Conservation (phyloP, 2,888 invertebrate species). For the Ferdinandea cuprea region DNA sequence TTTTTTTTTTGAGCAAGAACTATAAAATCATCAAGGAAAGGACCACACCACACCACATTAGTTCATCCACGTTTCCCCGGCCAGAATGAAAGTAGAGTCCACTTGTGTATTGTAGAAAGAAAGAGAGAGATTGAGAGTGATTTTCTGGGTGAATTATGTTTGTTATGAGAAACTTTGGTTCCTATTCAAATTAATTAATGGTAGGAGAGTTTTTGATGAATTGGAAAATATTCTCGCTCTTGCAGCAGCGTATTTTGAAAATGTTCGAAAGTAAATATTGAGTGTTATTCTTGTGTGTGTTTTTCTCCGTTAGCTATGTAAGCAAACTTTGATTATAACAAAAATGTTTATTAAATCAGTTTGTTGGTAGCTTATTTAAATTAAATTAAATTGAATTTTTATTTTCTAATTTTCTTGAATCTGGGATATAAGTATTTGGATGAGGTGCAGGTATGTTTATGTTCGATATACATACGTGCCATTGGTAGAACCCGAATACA, state of each 20-base stretch:
- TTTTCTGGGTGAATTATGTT: conserved; percentile 59
- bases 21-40: conserved; percentile 35
- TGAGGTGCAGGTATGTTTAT: no score
- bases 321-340: conserved; percentile 29
- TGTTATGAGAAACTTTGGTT: conserved; percentile 56
- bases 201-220: conserved; percentile 53
- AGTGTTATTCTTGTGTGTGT: conserved; percentile 39
- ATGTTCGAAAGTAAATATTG: conserved; percentile 64
- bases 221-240: conserved; percentile 38
- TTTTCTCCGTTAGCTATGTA: conserved; percentile 16
- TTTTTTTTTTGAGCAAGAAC: conserved; percentile 38
- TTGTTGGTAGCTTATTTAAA: background rate
- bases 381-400: background rate
- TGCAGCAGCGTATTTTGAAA: conserved; percentile 26
- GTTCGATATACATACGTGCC: no score
- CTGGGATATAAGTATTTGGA: no score
- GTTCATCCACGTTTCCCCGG: background rate
- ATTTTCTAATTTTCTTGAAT: background rate
- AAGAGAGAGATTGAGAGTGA: no score
- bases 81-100: conserved; percentile 3
- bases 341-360: conserved; percentile 3
- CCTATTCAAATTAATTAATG: conserved; percentile 68
- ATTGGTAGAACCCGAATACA: no score
- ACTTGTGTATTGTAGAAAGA: conserved; percentile 9
- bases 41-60: conserved; percentile 18